Evolutionary conservation across 2,888 invertebrate genomes (phyloP), one percentile per base, ranked within the genome.

Genomic region (Dicyrtomina minuta): DNA sequence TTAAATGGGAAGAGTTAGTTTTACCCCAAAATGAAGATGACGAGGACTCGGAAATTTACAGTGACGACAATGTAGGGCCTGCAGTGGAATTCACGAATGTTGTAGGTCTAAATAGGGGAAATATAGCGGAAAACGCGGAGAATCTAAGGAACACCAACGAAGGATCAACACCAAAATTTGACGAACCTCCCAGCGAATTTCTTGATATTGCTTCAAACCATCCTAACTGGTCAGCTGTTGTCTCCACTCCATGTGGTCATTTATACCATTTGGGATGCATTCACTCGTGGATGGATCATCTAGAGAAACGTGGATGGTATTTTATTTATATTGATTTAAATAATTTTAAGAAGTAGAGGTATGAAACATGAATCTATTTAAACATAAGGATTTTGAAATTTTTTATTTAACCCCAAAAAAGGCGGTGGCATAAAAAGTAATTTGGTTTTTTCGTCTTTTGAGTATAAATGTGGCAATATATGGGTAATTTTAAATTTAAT

Each of bases 241-340:
- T 65, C 17, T 24, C 65, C 17, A 68, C 68, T 10, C 51, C 61
- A 2, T 68, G 68, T 56, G 68, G 68, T n/a, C 68, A 68, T 41
- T 26, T 68, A 20, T 68, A 51, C 17, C 62, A 68, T 44, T 44
- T 61, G 15, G 62, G 56, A n/a, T 68, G 68, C 27, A 41, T 68
- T 26, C 44, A 53, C 20, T 13, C 51, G 6, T 68, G 68, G 68
- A 43, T 68, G 24, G 33, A 55, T 17, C 41, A 53, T 33, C 46
- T 68, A 15, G 55, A 61, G 26, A 22, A 44, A 22, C 43, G 43
- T 24, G 68, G 68, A 49, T 53, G 68, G 68, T 68, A 61, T 15
- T 20, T 12, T 33, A 39, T 41, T 39, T 6, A 20, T 24, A 55
- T 22, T 55, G 13, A 20, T 55, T 55, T 22, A 5, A 8, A 8